Conservation (phyloP, 2,113 vertebrate genomes). For the Phrynosoma platyrhinos region DNA sequence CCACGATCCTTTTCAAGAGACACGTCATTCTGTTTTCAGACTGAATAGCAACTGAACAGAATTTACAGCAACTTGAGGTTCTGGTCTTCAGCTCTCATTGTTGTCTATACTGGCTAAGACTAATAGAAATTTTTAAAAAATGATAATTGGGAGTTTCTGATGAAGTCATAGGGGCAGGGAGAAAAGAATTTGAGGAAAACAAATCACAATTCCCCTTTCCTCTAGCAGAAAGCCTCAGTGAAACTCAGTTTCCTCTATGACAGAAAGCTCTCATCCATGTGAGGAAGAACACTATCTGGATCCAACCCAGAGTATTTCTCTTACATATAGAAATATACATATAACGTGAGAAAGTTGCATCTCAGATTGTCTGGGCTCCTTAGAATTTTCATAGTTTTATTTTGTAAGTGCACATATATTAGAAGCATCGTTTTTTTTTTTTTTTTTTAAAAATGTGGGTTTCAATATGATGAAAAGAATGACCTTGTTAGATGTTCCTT, state of each 20-base stretch:
- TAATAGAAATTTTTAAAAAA: neutral
- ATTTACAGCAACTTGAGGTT: neutral
- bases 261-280: neutral
- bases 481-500: neutral
- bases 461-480: slow-evolving; percentile 24
- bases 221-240: neutral
- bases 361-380: neutral
- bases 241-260: neutral
- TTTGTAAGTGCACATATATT: neutral
- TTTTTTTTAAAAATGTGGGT: slow-evolving; percentile 46
- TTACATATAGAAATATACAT: neutral
- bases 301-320: neutral
- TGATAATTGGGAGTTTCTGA: neutral
- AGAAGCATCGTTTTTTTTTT: neutral
- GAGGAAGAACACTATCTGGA: neutral
- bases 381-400: neutral
- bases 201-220: neutral
- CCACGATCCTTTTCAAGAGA: neutral
- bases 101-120: neutral
- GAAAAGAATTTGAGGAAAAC: neutral
- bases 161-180: neutral
- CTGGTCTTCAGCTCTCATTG: neutral
- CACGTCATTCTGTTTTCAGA: neutral
- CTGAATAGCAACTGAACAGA: neutral
- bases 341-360: neutral